Evolutionary conservation across 2,888 invertebrate genomes (phyloP), one percentile per base, ranked within the genome.

Genomic region (Tenthredo notha): DNA sequence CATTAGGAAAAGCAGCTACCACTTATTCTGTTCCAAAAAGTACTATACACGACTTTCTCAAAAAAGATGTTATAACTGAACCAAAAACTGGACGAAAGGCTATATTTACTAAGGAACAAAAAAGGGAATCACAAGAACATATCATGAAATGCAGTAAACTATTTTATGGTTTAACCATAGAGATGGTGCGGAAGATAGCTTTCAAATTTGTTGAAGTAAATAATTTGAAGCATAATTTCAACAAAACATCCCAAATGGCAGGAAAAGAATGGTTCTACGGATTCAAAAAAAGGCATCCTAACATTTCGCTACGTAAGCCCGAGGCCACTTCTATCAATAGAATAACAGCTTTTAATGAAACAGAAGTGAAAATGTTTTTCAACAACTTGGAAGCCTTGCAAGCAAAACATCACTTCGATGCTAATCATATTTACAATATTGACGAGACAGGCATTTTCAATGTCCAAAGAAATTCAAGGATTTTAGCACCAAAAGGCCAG

Each of bases 401-500:
- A 86, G 54, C 29, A 65, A 86, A 87, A 86, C 70, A 87, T 40
- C 61, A 88, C 4, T 85, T 87, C 70, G 40, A 87, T 75, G 84
- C 84, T 84, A 40, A 33, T 70, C 33, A n/a, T 5, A 87, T 88
- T 9, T 88, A 61, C 40, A 91, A 91, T 86, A 88, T 90, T 10
- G 90, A 90, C 82, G 89, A 90, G 84, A 89, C 89, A 33, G 88
- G 89, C 58, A 87, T 89, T 50, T 87, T 88, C 67, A 90, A 75
- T n/a, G 89, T 89, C 33, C 89, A 90, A 86, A 87, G 86, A 85
- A 89, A 88, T 87, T 74, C 70, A 47, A 84, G 87, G 86, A 85
- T 87, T 90, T 77, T 90, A 85, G 89, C 90, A 80, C 58, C 86
- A 86, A 90, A 90, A 90, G 90, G 92, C 85, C 87, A 89, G 87